Percentiles rank a stretch among this genome's conserved stretches.
These are phyloP conservation scores for Tautogolabrus adspersus DNA, from an alignment of 2,113 vertebrate genomes.

Conservation along the genomic window DNA sequence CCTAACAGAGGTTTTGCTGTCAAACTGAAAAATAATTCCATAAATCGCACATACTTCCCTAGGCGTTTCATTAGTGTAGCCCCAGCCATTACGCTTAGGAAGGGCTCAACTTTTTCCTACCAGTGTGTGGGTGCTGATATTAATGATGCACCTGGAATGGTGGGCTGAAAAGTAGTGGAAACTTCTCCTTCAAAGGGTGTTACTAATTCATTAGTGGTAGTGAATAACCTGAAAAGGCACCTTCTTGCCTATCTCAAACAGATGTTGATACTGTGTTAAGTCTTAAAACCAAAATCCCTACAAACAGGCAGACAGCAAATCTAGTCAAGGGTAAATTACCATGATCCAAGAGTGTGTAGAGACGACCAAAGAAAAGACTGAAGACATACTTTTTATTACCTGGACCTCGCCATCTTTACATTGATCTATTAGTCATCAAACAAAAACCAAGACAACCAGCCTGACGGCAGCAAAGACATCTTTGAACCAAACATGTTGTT, in stretches of 20 bases:
- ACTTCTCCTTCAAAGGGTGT: neutral
- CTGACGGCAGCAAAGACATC: slow-evolving; percentile 26
- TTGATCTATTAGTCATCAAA: neutral
- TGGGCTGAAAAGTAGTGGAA: slow-evolving; percentile 20
- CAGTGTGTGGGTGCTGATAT: slow-evolving; percentile 19
- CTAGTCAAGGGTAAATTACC: neutral
- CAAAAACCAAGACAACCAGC: neutral
- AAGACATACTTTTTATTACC: neutral
- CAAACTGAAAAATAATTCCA: slow-evolving; percentile 29
- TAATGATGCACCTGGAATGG: slow-evolving; percentile 11
- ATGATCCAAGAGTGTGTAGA: neutral
- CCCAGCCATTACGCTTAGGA: slow-evolving; percentile 33
- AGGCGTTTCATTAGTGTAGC: slow-evolving; percentile 53
- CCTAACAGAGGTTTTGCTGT: neutral
- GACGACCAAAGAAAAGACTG: neutral
- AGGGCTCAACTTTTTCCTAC: neutral
- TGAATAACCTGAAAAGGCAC: neutral
- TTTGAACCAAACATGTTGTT: slow-evolving; percentile 54
- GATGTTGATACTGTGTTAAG: slow-evolving; percentile 2
- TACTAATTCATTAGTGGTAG: neutral
- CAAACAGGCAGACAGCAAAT: slow-evolving; percentile 19
- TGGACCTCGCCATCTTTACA: slow-evolving; percentile 9
- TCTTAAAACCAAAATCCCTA: neutral
- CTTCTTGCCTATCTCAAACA: slow-evolving; percentile 5
- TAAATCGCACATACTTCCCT: slow-evolving; percentile 33